Evolutionary conservation across 2,113 vertebrate species (phyloP).

Genomic region (Elanus axillaris): DNA sequence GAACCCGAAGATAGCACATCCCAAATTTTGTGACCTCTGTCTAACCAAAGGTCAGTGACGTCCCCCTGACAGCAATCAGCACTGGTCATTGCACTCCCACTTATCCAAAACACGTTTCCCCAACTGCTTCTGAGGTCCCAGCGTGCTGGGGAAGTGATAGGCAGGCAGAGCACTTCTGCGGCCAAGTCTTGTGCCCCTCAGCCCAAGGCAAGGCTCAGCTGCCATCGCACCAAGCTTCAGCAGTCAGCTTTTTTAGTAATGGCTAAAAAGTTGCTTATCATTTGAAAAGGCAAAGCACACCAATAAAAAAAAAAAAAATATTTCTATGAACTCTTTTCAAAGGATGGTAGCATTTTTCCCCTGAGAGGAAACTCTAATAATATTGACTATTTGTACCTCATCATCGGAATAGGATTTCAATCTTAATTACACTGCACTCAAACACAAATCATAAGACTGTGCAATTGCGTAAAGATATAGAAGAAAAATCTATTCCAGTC

Average conservation of each 20-base stretch:
- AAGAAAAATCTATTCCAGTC: not conserved
- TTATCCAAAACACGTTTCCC: slow-evolving; percentile 49
- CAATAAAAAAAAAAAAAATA: not conserved
- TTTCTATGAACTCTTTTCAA: not conserved
- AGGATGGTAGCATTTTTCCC: not conserved
- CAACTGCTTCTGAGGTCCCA: not conserved
- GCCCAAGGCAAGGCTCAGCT: not conserved
- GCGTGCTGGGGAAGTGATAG: not conserved
- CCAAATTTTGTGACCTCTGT: slow-evolving; percentile 46
- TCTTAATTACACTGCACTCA: fast-evolving
- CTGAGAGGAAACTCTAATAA: not conserved
- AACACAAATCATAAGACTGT: not conserved
- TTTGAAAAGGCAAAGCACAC: not conserved
- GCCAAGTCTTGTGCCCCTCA: not conserved
- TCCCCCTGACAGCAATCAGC: slow-evolving; percentile 53
- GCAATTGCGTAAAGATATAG: not conserved
- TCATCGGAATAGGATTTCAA: not conserved
- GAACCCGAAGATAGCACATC: not conserved
- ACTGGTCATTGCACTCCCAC: slow-evolving; percentile 57
- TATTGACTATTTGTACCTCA: not conserved
- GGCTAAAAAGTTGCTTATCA: not conserved
- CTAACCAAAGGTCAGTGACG: slow-evolving; percentile 40
- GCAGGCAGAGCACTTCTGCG: not conserved
- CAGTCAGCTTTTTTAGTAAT: not conserved
- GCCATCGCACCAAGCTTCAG: not conserved